Evolutionary conservation across 2,113 vertebrate species (phyloP).

Genomic region (Bagarius yarrelli): DNA sequence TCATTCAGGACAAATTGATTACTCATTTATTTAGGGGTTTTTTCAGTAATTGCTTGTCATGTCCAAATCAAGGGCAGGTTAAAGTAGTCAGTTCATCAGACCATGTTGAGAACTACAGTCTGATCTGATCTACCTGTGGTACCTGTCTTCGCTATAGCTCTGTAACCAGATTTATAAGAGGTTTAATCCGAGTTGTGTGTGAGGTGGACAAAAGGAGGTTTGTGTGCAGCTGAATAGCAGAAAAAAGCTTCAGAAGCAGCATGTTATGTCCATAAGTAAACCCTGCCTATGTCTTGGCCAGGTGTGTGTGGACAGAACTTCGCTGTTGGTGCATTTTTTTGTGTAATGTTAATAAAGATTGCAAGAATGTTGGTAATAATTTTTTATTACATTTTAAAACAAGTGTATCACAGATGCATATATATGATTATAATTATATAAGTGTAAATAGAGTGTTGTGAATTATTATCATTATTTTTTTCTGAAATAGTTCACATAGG

Average conservation of each 20-base stretch:
- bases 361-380: not conserved
- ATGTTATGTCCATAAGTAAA: not conserved
- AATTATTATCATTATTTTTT: too few relatives aligned
- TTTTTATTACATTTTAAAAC: too few relatives aligned
- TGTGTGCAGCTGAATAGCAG: not conserved
- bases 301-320: not conserved
- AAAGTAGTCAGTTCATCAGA: too few relatives aligned
- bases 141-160: not conserved
- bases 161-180: constrained; percentile 2
- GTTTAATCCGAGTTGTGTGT: not conserved
- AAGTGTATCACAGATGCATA: too few relatives aligned
- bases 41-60: not conserved
- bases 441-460: too few relatives aligned
- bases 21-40: not conserved
- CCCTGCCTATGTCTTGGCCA: not conserved
- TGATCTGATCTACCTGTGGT: not conserved
- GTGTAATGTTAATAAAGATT: not conserved
- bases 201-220: not conserved
- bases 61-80: too few relatives aligned
- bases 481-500: not conserved
- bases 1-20: not conserved
- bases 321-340: not conserved
- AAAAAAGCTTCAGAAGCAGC: not conserved
- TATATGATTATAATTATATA: too few relatives aligned
- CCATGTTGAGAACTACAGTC: too few relatives aligned